phyloP scores from a whole-genome alignment of 2,888 invertebrate species.

The Sclerodermus sp. region DNA sequence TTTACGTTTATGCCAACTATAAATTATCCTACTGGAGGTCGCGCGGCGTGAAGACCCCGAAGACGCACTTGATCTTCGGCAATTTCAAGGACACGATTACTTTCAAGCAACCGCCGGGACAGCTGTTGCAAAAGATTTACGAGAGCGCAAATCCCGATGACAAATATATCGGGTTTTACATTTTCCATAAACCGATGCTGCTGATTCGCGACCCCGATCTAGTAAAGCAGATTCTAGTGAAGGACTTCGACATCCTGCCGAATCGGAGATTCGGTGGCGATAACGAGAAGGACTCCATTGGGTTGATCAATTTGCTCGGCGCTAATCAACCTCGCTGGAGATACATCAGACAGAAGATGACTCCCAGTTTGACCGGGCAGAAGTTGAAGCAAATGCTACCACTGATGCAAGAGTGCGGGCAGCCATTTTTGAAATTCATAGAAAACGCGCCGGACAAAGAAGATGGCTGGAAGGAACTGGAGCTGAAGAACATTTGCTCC shows the following conservation, averaged over 20 bases:
- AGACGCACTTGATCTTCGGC: conserved; percentile 36
- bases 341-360: conserved; percentile 50
- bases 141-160: conserved; percentile 30
- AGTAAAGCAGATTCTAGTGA: conserved; percentile 58
- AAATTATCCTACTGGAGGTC: conserved; percentile 41
- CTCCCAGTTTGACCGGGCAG: conserved; percentile 39
- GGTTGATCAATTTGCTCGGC: conserved; percentile 50
- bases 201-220: conserved; percentile 56
- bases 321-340: conserved; percentile 61
- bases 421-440: conserved; percentile 33
- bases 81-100: conserved; percentile 37
- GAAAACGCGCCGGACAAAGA: conserved; percentile 18
- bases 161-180: conserved; percentile 58
- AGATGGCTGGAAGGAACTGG: conserved; percentile 27
- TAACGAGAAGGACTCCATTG: conserved; percentile 47
- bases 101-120: conserved; percentile 33
- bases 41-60: conserved; percentile 33
- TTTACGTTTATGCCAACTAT: too few relatives aligned
- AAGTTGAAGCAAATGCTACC: conserved; percentile 42
- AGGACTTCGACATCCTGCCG: conserved; percentile 58
- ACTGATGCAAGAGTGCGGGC: conserved; percentile 32
- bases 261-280: conserved; percentile 55
- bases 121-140: conserved; percentile 37
- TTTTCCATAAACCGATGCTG: conserved; percentile 57
- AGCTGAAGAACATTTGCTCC: conserved; percentile 32